phyloP scores from a whole-genome alignment of 2,888 invertebrate genomes.

The Scelioninae gen. 2 region DNA sequence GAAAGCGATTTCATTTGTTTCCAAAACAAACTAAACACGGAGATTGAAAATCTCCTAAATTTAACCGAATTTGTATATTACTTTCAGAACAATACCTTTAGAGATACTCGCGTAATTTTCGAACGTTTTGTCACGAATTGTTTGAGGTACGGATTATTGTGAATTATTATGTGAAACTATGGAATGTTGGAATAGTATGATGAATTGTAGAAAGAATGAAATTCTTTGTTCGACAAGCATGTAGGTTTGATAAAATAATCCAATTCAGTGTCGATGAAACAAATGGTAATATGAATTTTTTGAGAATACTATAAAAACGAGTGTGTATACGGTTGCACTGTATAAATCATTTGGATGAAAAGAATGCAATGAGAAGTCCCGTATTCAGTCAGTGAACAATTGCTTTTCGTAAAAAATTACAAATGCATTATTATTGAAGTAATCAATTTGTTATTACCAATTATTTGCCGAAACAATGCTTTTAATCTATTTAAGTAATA shows the following conservation, averaged over 20 bases:
- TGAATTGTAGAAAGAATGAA: conserved; percentile 24
- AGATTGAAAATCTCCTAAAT: conserved; percentile 27
- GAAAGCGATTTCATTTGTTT: conserved; percentile 11
- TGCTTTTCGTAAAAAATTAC: too few relatives aligned
- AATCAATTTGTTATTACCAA: too few relatives aligned
- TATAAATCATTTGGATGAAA: too few relatives aligned
- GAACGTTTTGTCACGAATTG: conserved; percentile 32
- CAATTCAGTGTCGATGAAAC: conserved; percentile 11
- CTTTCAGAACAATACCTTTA: conserved; percentile 36
- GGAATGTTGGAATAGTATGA: conserved; percentile 14
- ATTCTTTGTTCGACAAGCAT: conserved; percentile 28
- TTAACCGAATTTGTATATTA: conserved; percentile 25
- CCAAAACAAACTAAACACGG: conserved; percentile 2
- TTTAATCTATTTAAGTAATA: too few relatives aligned
- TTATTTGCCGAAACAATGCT: too few relatives aligned
- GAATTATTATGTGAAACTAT: conserved; percentile 31
- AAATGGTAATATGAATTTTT: conserved; percentile 11
- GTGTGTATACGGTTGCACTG: too few relatives aligned
- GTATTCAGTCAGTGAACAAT: too few relatives aligned
- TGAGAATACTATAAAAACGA: conserved; percentile 4
- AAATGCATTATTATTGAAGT: too few relatives aligned
- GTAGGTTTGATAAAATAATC: conserved; percentile 27
- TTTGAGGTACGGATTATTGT: conserved; percentile 27
- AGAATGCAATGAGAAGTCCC: too few relatives aligned
- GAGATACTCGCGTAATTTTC: conserved; percentile 21